Evolutionary conservation across 2,888 invertebrate species (phyloP).

Genomic region (Tachina lurida): DNA sequence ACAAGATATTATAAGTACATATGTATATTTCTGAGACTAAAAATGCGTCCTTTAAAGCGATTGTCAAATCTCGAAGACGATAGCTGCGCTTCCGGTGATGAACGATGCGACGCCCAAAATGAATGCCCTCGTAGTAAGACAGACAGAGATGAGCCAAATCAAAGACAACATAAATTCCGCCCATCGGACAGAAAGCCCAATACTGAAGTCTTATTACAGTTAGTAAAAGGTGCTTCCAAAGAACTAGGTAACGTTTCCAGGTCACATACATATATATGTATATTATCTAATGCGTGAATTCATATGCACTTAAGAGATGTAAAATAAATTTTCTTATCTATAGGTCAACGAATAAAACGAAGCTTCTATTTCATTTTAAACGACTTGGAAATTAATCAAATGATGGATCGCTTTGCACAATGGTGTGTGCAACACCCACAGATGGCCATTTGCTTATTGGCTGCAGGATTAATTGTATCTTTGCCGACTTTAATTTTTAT

Average conservation of each 20-base stretch:
- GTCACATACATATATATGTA: neutral
- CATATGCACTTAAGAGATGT: no score
- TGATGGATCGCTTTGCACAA: slow-evolving; percentile 72
- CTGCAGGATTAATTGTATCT: slow-evolving; percentile 74
- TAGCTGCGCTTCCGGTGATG: neutral
- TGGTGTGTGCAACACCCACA: slow-evolving; percentile 78
- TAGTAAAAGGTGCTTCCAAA: slow-evolving; percentile 20
- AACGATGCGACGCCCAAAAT: neutral
- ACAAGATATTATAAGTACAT: neutral
- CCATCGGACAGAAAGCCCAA: neutral
- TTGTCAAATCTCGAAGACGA: neutral
- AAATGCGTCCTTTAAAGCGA: slow-evolving; percentile 3
- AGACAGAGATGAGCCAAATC: neutral
- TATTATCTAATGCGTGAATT: neutral
- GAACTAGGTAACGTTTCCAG: slow-evolving; percentile 47
- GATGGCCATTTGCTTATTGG: slow-evolving; percentile 74
- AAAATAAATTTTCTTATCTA: neutral
- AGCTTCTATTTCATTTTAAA: slow-evolving; percentile 71
- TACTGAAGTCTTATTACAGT: slow-evolving; percentile 16
- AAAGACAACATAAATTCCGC: no score
- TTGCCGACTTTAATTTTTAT: slow-evolving; percentile 79
- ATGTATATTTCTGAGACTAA: neutral
- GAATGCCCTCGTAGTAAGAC: neutral
- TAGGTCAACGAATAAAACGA: slow-evolving; percentile 75
- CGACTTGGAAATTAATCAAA: slow-evolving; percentile 76